Evolutionary conservation across 2,888 invertebrate genomes (phyloP).

Genomic region (Diarsia brunnea): DNA sequence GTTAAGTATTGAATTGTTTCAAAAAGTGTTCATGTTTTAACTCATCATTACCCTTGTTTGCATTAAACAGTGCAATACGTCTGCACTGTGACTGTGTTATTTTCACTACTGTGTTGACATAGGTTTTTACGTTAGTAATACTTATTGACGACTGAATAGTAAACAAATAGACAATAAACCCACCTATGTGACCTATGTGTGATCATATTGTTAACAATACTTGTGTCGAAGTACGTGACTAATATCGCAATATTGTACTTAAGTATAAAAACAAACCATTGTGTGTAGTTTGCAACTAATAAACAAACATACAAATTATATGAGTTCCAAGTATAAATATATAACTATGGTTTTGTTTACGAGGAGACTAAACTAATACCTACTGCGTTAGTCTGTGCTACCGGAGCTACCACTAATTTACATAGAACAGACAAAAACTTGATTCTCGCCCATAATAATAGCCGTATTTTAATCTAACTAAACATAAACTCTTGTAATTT

Average conservation of each 20-base stretch:
- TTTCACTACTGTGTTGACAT: not conserved
- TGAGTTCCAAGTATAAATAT: not conserved
- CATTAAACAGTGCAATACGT: not conserved
- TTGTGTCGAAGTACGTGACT: conserved; percentile 30
- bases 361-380: conserved; percentile 41
- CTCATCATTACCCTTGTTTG: not conserved
- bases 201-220: not conserved
- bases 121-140: not conserved
- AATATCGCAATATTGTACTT: conserved; percentile 14
- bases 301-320: conserved; percentile 29
- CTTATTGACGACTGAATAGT: conserved; percentile 8
- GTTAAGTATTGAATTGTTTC: not conserved
- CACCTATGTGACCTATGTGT: not conserved
- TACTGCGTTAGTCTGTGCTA: conserved; percentile 47
- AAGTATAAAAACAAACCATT: conserved; percentile 5
- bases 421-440: conserved; percentile 62
- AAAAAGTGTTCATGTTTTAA: not conserved
- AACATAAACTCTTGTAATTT: conserved; percentile 61
- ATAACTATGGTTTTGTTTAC: conserved; percentile 25
- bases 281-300: conserved; percentile 10
- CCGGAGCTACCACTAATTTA: conserved; percentile 57
- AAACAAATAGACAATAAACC: conserved; percentile 14
- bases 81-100: not conserved
- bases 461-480: conserved; percentile 48
- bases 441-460: conserved; percentile 39